Evolutionary conservation across 2,888 invertebrate species (phyloP).

Genomic region (Trisateles emortualis): DNA sequence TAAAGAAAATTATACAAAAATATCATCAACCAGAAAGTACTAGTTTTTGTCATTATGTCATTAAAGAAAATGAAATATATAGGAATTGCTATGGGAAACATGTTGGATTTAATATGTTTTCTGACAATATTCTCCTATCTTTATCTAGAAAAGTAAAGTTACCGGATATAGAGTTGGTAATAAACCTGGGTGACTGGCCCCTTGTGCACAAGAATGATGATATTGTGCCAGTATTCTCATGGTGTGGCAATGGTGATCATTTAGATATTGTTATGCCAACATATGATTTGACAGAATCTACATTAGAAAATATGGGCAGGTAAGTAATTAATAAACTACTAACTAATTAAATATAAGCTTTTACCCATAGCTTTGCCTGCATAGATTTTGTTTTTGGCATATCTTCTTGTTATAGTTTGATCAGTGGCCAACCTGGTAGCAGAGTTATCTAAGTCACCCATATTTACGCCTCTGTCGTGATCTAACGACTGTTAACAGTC

Average conservation of each 20-base stretch:
- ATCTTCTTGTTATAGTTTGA: too few species aligned
- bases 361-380: too few species aligned
- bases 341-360: not conserved
- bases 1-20: slow-evolving; percentile 88
- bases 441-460: too few species aligned
- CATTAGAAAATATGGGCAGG: slow-evolving; percentile 97
- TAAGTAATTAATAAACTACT: not conserved
- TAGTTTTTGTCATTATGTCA: slow-evolving; percentile 96
- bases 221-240: slow-evolving; percentile 95
- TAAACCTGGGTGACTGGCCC: slow-evolving; percentile 99
- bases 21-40: slow-evolving; percentile 93
- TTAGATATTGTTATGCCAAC: slow-evolving; percentile 97
- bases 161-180: slow-evolving; percentile 96
- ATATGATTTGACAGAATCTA: slow-evolving; percentile 97
- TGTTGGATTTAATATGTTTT: slow-evolving; percentile 98
- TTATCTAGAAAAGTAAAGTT: slow-evolving; percentile 92
- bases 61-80: slow-evolving; percentile 94
- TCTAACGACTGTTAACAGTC: too few species aligned
- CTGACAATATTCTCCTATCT: slow-evolving; percentile 94
- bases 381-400: too few species aligned
- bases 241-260: slow-evolving; percentile 96
- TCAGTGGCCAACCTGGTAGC: too few species aligned
- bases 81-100: slow-evolving; percentile 97
- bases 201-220: slow-evolving; percentile 87
- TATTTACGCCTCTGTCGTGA: too few species aligned